Percentiles rank a stretch among this genome's conserved stretches.
These are phyloP conservation scores for Ricordea florida DNA, from an alignment of 92 coral and sea anemone genomes.

Conservation along the genomic window DNA sequence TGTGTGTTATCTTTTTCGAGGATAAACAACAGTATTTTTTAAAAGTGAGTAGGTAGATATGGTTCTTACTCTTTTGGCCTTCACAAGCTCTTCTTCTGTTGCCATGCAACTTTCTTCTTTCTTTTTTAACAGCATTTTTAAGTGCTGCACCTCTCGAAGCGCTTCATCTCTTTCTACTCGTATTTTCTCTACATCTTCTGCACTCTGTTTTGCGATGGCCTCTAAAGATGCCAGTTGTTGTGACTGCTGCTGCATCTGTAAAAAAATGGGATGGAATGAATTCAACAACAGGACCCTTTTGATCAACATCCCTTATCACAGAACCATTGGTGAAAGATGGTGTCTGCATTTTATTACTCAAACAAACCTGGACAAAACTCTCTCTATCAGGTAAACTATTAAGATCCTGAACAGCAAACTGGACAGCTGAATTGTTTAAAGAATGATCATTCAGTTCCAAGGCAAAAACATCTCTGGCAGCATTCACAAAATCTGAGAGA, in stretches of 20 bases:
- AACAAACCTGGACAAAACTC: constrained; percentile 6
- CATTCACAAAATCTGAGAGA: constrained; percentile 78
- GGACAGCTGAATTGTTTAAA: constrained; percentile 73
- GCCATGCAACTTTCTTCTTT: constrained; percentile 68
- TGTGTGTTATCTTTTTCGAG: no score
- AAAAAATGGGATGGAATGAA: no score
- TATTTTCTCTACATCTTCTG: constrained; percentile 74
- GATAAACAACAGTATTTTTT: no score
- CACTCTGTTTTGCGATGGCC: constrained; percentile 57
- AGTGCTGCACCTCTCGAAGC: constrained; percentile 75
- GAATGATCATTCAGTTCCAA: constrained; percentile 72
- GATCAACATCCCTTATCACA: no score
- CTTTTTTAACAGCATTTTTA: constrained; percentile 71
- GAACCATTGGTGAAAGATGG: background rate
- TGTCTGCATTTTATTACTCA: background rate
- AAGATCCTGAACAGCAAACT: constrained; percentile 91
- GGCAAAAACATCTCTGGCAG: constrained; percentile 81
- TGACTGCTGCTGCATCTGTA: constrained; percentile 62
- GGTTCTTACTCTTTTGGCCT: constrained; percentile 63
- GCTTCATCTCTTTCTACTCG: constrained; percentile 92
- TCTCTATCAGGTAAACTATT: constrained; percentile 18
- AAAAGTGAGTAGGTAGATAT: background rate
- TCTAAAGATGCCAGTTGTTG: constrained; percentile 50
- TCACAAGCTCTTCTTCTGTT: constrained; percentile 74
- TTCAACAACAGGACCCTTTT: no score